Evolutionary conservation across 2,888 invertebrate genomes (phyloP), one percentile per base, ranked within the genome.

Genomic region (Phyllotreta cruciferae): DNA sequence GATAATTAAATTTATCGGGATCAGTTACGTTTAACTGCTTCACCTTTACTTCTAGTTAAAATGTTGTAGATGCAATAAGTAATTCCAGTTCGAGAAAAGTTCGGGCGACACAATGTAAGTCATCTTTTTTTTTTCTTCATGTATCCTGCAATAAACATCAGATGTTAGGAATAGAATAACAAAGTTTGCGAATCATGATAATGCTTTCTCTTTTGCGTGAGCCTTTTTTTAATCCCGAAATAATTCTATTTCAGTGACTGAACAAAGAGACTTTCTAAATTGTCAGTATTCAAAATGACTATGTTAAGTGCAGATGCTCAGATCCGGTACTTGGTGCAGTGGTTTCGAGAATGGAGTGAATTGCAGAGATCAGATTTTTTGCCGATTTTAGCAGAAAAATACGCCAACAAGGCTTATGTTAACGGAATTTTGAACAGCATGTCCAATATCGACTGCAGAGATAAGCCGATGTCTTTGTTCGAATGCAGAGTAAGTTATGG

Each of bases 341-440:
- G 94, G 94, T 94, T 94, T 76, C 87, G 88, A 75, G 93, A 94
- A 81, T 94, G 93, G 87, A 93, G 93, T 77, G 94, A 94, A 77
- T 85, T 94, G 79, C 94, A 94, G 78, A 85, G 91, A 61, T 90
- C 90, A 64, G 94, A 94, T 78, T 94, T 94, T 79, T 78, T 93
- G 65, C 90, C 90, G 0, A 86, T 93, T 63, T 81, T 94, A 45
- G 86, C 90, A 36, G 88, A 90, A 71, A 85, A 84, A 70, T 86
- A 86, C 70, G 83, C 86, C 7, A 84, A 86, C 11, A 83, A 85
- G 8, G 85, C 86, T 56, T 86, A 89, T 72, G 86, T 91, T 1
- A 92, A 93, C 74, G 91, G 91, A 55, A 84, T 93, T 39, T 87
- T 90, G 34, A 85, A 88, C 44, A 85, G 87, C 9, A 82, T 93